Evolutionary conservation across 2,797 vertebrate species (phyloP).

Genomic region (Rachycentron canadum): DNA sequence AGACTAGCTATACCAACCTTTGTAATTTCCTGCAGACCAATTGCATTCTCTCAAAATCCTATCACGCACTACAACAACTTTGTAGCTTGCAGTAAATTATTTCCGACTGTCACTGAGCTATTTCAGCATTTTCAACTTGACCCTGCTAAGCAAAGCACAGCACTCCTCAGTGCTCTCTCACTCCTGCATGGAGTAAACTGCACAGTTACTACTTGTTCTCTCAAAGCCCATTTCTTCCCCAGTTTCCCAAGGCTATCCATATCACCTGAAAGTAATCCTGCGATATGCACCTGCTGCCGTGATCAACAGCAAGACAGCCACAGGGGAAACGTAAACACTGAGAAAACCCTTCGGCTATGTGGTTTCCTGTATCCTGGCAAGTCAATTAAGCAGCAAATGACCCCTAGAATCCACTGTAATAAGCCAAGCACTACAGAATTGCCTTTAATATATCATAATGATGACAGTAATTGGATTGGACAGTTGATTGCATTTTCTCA

Average conservation of each 20-base stretch:
- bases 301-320: conserved; percentile 66
- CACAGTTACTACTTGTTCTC: conserved; percentile 58
- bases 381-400: conserved; percentile 88
- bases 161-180: conserved; percentile 37
- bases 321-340: conserved; percentile 73
- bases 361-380: conserved; percentile 77
- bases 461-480: conserved; percentile 84
- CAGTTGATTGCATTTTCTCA: conserved; percentile 77
- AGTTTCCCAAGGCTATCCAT: conserved; percentile 64
- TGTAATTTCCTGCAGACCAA: conserved; percentile 53
- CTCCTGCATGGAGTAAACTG: conserved; percentile 47
- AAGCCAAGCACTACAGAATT: conserved; percentile 76
- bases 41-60: conserved; percentile 50
- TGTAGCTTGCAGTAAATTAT: conserved; percentile 54
- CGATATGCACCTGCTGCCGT: conserved; percentile 74
- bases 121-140: conserved; percentile 72
- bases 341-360: conserved; percentile 69
- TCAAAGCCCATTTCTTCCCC: conserved; percentile 53
- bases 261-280: conserved; percentile 70
- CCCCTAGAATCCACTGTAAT: conserved; percentile 82
- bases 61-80: conserved; percentile 54
- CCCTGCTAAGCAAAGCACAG: conserved; percentile 46
- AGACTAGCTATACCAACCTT: conserved; percentile 31
- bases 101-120: conserved; percentile 61
- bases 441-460: conserved; percentile 85